These are phyloP conservation scores for Corythoichthys intestinalis DNA, from an alignment of 2,113 vertebrate genomes.

Conservation along the genomic window DNA sequence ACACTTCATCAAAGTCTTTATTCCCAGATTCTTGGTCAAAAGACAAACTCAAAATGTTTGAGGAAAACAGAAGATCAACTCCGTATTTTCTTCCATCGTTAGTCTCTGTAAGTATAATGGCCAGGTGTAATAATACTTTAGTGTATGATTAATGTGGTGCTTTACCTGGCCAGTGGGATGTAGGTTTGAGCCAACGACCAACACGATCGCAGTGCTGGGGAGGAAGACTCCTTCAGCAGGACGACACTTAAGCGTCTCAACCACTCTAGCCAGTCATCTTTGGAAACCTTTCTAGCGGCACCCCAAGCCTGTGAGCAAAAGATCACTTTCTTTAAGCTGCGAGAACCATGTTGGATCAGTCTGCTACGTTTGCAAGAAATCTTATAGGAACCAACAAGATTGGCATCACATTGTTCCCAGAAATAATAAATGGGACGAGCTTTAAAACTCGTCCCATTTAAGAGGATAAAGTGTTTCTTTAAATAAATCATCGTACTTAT, in stretches of 20 bases:
- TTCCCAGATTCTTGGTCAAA: neutral
- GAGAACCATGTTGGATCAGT: slow-evolving; percentile 35
- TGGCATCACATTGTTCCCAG: no score
- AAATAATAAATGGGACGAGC: no score
- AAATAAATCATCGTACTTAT: no score
- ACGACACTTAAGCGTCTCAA: slow-evolving; percentile 90
- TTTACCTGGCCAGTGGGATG: slow-evolving; percentile 93
- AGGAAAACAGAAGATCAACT: neutral
- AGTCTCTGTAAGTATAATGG: neutral
- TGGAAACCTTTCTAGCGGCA: slow-evolving; percentile 94
- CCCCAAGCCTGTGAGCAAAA: slow-evolving; percentile 87
- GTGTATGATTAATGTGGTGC: slow-evolving; percentile 1
- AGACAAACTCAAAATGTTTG: neutral
- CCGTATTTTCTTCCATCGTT: neutral
- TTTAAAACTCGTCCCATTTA: no score
- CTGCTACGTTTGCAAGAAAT: slow-evolving; percentile 6
- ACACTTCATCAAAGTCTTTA: neutral
- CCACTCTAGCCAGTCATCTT: slow-evolving; percentile 99
- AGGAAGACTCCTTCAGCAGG: slow-evolving; percentile 95
- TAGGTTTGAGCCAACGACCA: slow-evolving; percentile 98
- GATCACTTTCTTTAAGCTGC: slow-evolving; percentile 8
- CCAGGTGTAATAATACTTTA: neutral
- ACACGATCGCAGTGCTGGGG: slow-evolving; percentile 90
- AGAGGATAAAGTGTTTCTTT: no score
- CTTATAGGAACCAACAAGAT: no score